Percentiles rank a stretch among this genome's conserved stretches.
These are phyloP conservation scores for Euphonia xanthogaster DNA, from an alignment of 2,797 vertebrate species.

Conservation along the genomic window DNA sequence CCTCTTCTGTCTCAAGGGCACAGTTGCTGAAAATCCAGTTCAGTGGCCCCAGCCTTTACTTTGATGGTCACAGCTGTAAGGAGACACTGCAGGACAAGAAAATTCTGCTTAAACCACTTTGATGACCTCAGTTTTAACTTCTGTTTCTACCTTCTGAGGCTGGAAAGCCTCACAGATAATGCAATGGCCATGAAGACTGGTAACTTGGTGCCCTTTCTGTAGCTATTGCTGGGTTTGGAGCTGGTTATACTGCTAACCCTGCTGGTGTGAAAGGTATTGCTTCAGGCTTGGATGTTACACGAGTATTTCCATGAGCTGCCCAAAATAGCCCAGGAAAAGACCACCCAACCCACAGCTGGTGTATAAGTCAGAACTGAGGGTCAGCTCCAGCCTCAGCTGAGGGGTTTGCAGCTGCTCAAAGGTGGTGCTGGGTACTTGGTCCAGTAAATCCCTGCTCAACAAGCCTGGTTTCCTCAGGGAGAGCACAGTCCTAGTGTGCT, in stretches of 20 bases:
- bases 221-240: background rate
- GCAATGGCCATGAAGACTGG: background rate
- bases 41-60: background rate
- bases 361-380: background rate
- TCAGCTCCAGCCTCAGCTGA: background rate
- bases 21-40: background rate
- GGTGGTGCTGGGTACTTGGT: background rate
- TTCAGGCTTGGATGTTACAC: background rate
- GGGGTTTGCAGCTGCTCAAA: background rate
- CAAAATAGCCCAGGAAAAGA: background rate
- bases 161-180: background rate
- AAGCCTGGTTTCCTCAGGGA: background rate
- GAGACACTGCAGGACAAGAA: background rate
- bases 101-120: background rate
- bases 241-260: background rate
- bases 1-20: background rate
- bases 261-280: background rate
- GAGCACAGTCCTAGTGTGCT: background rate
- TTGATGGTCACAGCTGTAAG: background rate
- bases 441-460: background rate
- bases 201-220: background rate
- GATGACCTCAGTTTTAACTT: background rate
- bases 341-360: background rate
- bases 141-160: background rate
- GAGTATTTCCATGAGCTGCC: background rate